phyloP scores from a whole-genome alignment of 2,888 invertebrate genomes.

The Diaperis boleti region DNA sequence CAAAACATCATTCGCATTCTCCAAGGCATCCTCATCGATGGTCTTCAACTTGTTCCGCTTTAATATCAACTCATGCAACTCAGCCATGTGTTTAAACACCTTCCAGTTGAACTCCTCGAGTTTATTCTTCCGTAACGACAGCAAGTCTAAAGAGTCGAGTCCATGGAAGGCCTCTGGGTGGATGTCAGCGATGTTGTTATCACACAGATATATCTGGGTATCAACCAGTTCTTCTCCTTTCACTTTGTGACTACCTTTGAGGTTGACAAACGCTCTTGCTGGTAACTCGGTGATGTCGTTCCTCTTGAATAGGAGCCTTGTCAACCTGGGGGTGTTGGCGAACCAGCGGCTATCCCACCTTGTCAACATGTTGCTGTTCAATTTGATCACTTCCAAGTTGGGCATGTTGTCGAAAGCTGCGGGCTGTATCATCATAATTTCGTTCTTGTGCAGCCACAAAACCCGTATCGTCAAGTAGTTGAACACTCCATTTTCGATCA shows the following conservation, averaged over 20 bases:
- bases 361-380: conserved; percentile 57
- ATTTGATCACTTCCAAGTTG: conserved; percentile 53
- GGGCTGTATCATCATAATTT: conserved; percentile 46
- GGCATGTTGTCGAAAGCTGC: conserved; percentile 55
- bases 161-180: conserved; percentile 49
- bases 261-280: conserved; percentile 49
- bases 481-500: conserved; percentile 50
- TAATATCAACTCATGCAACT: conserved; percentile 19
- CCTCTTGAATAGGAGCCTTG: conserved; percentile 55
- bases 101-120: conserved; percentile 46
- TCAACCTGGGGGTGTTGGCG: conserved; percentile 55
- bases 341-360: conserved; percentile 59
- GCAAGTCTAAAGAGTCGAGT: conserved; percentile 49
- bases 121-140: conserved; percentile 53
- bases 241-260: conserved; percentile 13
- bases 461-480: conserved; percentile 47
- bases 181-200: conserved; percentile 49
- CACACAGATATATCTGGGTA: conserved; percentile 45
- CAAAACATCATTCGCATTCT: conserved; percentile 14
- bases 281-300: conserved; percentile 56
- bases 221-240: conserved; percentile 37
- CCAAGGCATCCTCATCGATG: conserved; percentile 10
- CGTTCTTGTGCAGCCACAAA: conserved; percentile 50
- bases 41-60: conserved; percentile 18
- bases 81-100: conserved; percentile 35